Evolutionary conservation across 2,797 vertebrate genomes (phyloP).

Genomic region (Gallinago solitaria): DNA sequence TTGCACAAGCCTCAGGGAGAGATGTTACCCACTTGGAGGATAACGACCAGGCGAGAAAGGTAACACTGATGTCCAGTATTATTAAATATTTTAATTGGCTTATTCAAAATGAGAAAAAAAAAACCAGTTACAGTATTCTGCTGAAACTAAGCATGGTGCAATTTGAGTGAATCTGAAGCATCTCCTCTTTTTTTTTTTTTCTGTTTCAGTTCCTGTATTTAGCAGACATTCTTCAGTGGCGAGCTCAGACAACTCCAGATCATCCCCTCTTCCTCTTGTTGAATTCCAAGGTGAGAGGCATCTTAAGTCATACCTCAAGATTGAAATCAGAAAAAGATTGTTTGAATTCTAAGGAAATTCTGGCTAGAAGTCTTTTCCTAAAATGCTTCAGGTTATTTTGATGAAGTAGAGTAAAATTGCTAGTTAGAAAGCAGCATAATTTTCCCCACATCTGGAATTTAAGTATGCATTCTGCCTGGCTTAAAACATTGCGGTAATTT

Average conservation of each 20-base stretch:
- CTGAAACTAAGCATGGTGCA: neutral
- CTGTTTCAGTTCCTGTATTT: conserved; percentile 90
- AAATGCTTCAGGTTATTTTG: neutral
- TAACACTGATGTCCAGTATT: conserved; percentile 27
- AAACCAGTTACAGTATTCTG: neutral
- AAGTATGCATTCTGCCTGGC: neutral
- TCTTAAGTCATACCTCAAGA: neutral
- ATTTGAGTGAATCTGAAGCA: neutral
- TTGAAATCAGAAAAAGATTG: neutral
- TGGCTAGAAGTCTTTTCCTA: neutral
- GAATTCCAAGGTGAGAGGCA: conserved; percentile 87
- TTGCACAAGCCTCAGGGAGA: conserved; percentile 93
- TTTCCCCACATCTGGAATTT: neutral
- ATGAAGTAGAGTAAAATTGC: neutral
- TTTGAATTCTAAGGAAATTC: neutral
- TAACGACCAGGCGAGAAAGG: conserved; percentile 93
- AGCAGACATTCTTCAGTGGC: conserved; percentile 95
- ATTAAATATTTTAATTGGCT: neutral
- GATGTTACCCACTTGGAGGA: conserved; percentile 92
- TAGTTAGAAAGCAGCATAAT: neutral
- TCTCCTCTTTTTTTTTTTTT: neutral
- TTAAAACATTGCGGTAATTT: neutral
- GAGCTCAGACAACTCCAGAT: conserved; percentile 94
- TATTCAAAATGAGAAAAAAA: neutral
- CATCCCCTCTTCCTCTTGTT: conserved; percentile 92